Percentiles rank a stretch among this genome's conserved stretches.
phyloP scores from a whole-genome alignment of 2,888 invertebrate species.

The Halictus quadricinctus region DNA sequence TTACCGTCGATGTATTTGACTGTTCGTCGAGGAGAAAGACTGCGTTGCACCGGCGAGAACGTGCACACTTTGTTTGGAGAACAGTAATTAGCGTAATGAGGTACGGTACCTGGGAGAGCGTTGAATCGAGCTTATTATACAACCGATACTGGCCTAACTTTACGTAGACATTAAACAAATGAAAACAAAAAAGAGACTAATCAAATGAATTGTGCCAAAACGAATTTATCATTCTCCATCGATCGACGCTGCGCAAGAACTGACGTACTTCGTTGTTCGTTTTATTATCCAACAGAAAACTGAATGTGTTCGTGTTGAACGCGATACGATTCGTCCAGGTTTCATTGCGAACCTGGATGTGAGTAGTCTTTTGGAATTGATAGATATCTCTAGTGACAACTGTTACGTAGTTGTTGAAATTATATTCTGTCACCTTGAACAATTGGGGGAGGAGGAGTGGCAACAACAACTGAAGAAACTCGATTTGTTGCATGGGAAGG shows the following conservation, averaged over 20 bases:
- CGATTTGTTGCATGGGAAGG: slow-evolving; percentile 1
- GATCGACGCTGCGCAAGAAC: slow-evolving; percentile 44
- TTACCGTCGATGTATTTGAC: slow-evolving; percentile 2
- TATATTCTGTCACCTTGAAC: neutral
- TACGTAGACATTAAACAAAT: slow-evolving; percentile 33
- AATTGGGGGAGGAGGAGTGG: neutral
- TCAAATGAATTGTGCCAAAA: slow-evolving; percentile 62
- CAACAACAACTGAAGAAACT: neutral
- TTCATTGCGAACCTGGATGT: neutral
- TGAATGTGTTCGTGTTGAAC: slow-evolving; percentile 66
- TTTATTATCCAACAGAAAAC: slow-evolving; percentile 45
- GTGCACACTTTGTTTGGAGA: neutral
- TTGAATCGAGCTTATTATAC: slow-evolving; percentile 66
- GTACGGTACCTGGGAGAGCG: slow-evolving; percentile 60
- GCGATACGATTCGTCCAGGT: slow-evolving; percentile 37
- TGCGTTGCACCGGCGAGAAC: neutral
- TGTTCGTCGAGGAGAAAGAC: slow-evolving; percentile 8
- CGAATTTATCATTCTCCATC: slow-evolving; percentile 55
- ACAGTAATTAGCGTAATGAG: slow-evolving; percentile 36
- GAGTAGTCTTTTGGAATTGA: slow-evolving; percentile 16
- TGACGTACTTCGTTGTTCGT: slow-evolving; percentile 54
- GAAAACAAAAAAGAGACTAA: slow-evolving; percentile 21
- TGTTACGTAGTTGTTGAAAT: slow-evolving; percentile 9
- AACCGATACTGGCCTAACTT: slow-evolving; percentile 65
- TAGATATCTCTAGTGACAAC: neutral